Evolutionary conservation across 2,113 vertebrate species (phyloP).

Genomic region (Oryctolagus cuniculus): mOryCun1.1 NC_091432.1:234827001-234827500

Average conservation of each 20-base stretch:
- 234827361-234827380: background rate
- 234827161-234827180: background rate
- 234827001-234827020: background rate
- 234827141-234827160: background rate
- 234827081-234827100: slow-evolving; percentile 55
- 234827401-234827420: background rate
- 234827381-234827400: too few species aligned
- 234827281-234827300: rapidly evolving
- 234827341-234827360: background rate
- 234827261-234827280: background rate
- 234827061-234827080: slow-evolving; percentile 66
- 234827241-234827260: background rate
- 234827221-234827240: background rate
- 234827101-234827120: slow-evolving; percentile 40
- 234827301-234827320: too few species aligned
- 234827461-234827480: background rate
- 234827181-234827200: background rate
- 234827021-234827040: background rate
- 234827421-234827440: background rate
- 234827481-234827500: background rate
- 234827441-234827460: background rate
- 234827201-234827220: rapidly evolving
- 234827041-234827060: slow-evolving; percentile 52
- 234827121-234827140: background rate
- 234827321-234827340: background rate